These are phyloP conservation scores for Teleogryllus oceanicus DNA, from an alignment of 2,888 invertebrate genomes.

Conservation along the genomic window DNA sequence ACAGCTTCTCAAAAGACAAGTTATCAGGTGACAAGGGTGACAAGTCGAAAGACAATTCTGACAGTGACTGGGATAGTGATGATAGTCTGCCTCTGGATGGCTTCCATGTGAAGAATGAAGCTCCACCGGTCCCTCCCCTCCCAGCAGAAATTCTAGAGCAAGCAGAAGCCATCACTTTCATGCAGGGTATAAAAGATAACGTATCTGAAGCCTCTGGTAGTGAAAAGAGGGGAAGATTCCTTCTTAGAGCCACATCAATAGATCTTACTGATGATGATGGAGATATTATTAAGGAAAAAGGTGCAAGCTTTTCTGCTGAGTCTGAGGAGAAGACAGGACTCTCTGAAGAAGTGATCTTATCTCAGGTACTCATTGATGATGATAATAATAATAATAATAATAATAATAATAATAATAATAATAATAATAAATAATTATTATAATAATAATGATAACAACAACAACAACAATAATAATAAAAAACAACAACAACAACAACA, in stretches of 20 bases:
- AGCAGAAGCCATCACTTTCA: neutral
- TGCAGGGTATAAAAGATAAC: slow-evolving; percentile 12
- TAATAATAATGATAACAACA: no score
- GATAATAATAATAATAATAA: no score
- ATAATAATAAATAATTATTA: no score
- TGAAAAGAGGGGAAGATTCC: slow-evolving; percentile 32
- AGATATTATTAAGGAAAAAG: slow-evolving; percentile 28
- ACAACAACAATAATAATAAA: no score
- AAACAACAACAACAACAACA: no score
- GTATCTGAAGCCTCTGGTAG: neutral
- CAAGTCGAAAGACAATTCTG: slow-evolving; percentile 28
- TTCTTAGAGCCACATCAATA: slow-evolving; percentile 36
- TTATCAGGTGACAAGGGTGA: slow-evolving; percentile 5
- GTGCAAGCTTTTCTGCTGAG: neutral
- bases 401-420: no score
- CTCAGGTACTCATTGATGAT: no score
- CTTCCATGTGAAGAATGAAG: neutral
- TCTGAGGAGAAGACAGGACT: no score
- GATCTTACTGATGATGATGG: slow-evolving; percentile 37
- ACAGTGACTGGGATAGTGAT: slow-evolving; percentile 39
- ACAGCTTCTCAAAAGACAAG: neutral
- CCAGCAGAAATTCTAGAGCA: neutral
- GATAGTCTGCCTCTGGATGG: slow-evolving; percentile 39
- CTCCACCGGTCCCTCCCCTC: neutral
- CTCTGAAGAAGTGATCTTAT: no score